These are phyloP conservation scores for Epizoanthus ramosus DNA, from an alignment of 92 coral and sea anemone genomes.

Conservation along the genomic window DNA sequence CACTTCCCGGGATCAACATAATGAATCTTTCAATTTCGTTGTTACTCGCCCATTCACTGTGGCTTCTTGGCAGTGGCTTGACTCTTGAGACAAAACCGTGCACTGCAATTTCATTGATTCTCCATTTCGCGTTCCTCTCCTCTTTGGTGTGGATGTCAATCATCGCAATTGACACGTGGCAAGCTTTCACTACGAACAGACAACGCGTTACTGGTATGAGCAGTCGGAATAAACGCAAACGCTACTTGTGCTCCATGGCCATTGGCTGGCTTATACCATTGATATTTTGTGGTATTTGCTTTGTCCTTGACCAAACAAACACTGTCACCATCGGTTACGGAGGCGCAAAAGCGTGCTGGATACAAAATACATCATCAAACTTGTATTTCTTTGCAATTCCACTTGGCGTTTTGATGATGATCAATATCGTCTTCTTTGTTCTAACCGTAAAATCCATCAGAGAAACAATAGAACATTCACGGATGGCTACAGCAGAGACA, in stretches of 20 bases:
- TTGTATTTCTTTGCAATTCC: slow-evolving; percentile 56
- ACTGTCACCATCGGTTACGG: slow-evolving; percentile 67
- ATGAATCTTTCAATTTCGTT: slow-evolving; percentile 50
- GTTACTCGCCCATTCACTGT: slow-evolving; percentile 42
- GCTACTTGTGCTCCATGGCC: slow-evolving; percentile 44
- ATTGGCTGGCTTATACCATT: slow-evolving; percentile 71
- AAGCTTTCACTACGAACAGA: slow-evolving; percentile 51
- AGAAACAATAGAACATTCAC: slow-evolving; percentile 54
- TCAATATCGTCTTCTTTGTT: slow-evolving; percentile 53
- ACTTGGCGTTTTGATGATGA: slow-evolving; percentile 43
- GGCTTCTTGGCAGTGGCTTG: slow-evolving; percentile 56
- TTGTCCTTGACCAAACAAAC: slow-evolving; percentile 64
- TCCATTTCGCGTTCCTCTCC: slow-evolving; percentile 58
- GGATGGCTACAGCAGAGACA: slow-evolving; percentile 42
- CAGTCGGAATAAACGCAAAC: slow-evolving; percentile 47
- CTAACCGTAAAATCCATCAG: slow-evolving; percentile 66
- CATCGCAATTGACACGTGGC: slow-evolving; percentile 67
- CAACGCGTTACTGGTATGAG: slow-evolving; percentile 38
- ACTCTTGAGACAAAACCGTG: slow-evolving; percentile 38
- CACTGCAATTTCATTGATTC: slow-evolving; percentile 39
- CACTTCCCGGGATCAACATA: slow-evolving; percentile 65
- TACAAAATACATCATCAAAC: slow-evolving; percentile 41
- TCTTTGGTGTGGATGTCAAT: slow-evolving; percentile 68
- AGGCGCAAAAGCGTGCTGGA: slow-evolving; percentile 61
- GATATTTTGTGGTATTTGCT: slow-evolving; percentile 49